These are phyloP conservation scores for Pristionchus arcanus DNA, from an alignment of 2,888 invertebrate species.

Conservation along the genomic window DNA sequence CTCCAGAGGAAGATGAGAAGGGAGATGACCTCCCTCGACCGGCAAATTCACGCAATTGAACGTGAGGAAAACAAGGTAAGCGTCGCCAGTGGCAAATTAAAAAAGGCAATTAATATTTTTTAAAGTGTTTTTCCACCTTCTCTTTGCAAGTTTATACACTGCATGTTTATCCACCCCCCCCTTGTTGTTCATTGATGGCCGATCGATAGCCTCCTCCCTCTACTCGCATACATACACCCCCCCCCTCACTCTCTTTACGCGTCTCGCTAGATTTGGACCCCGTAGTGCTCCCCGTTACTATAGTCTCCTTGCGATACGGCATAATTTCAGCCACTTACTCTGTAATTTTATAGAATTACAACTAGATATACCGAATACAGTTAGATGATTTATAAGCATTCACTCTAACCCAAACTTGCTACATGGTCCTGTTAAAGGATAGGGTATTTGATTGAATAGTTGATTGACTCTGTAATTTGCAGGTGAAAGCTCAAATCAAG, in stretches of 20 bases:
- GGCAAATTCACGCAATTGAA: slow-evolving; percentile 93
- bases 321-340: not conserved
- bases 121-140: too few species aligned
- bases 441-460: too few species aligned
- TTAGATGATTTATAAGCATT: too few species aligned
- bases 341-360: too few species aligned
- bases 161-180: slow-evolving; percentile 2
- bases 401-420: too few species aligned
- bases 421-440: too few species aligned
- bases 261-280: not conserved
- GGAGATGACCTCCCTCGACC: slow-evolving; percentile 87
- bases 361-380: too few species aligned
- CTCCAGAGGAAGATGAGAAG: slow-evolving; percentile 93
- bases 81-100: not conserved
- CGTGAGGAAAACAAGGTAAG: slow-evolving; percentile 94
- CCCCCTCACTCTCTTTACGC: not conserved
- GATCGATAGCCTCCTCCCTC: slow-evolving; percentile 20
- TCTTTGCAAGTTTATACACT: too few species aligned
- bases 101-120: not conserved
- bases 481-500: slow-evolving; percentile 90
- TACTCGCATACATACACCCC: not conserved
- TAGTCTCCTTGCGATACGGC: not conserved
- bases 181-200: slow-evolving; percentile 44
- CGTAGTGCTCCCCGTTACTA: not conserved
- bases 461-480: slow-evolving; percentile 30